Conservation (phyloP, 2,113 vertebrate genomes). For the Synchiropus splendidus region DNA sequence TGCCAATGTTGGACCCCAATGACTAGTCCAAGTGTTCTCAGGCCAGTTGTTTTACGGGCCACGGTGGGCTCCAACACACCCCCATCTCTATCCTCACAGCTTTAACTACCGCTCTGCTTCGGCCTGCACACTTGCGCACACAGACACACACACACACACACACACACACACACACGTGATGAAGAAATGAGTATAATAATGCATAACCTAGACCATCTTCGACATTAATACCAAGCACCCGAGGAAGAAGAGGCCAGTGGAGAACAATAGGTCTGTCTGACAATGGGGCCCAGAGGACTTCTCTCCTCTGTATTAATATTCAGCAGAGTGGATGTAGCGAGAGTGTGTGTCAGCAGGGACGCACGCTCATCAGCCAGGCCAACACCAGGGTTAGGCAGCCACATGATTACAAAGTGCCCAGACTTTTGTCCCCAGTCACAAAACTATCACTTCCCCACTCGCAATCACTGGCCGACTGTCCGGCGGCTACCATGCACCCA, state of each 20-base stretch:
- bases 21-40: conserved; percentile 51
- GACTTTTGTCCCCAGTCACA: conserved; percentile 45
- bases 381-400: conserved; percentile 54
- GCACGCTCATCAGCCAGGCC: conserved; percentile 57
- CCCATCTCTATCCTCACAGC: conserved; percentile 26
- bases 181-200: conserved; percentile 46
- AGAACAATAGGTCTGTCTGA: conserved; percentile 59
- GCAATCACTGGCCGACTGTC: conserved; percentile 33
- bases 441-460: conserved; percentile 48
- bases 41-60: conserved; percentile 51
- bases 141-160: background rate
- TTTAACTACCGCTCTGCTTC: conserved; percentile 46
- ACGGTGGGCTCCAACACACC: conserved; percentile 27
- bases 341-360: conserved; percentile 54
- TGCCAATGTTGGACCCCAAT: conserved; percentile 45
- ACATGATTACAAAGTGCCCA: conserved; percentile 61
- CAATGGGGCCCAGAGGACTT: conserved; percentile 57
- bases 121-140: conserved; percentile 5
- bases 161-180: conserved; percentile 14
- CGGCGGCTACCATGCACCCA: conserved; percentile 28
- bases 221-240: conserved; percentile 35
- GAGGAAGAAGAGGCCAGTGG: conserved; percentile 34
- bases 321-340: conserved; percentile 42
- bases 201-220: conserved; percentile 44
- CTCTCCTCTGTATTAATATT: conserved; percentile 59